Base-by-base conservation (phyloP, 2,113 vertebrate genomes). In the Engystomops pustulosus region DNA sequence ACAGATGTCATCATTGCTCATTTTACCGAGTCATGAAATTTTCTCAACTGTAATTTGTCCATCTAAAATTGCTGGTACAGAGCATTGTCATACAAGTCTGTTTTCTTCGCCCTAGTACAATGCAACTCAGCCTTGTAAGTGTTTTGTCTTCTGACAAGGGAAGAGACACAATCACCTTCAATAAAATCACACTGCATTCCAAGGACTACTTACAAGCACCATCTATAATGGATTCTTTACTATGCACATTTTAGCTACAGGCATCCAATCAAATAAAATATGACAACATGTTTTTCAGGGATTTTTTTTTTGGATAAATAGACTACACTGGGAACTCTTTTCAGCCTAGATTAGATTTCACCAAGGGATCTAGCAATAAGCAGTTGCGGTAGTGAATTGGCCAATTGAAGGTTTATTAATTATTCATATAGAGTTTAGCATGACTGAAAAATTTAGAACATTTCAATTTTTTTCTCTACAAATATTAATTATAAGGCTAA, bases 1-100 rank as follows among this genome's bases (percentile, higher is more conserved):
- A 98, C 97, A 99, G 98, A 99, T 99, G 98, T 99, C 98, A 99
- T 99, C 97, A 98, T 98, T 98, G 98, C 97, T 98, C 97, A 98
- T 99, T 99, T 99, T 98, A 98, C 96, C 95, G 95, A 97, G 95
- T 99, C 97, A 98, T 98, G 97, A 99, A 97, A 97, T 98, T 99
- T 97, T 95, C 94, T 94, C 93, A 92, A 94, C 93, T 91, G 93
- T 92, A 95, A 95, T 94, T 95, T 94, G 93, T 94, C 93, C 92
- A 90, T 94, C 93, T 94, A 94, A 94, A 95, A 94, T 92, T 93
- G 93, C 94, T 93, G 92, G 87, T 93, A 94, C 91, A 89, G 91
- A 93, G 88, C 91, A 93, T 92, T 94, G 96, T 95, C 95, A 94
- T 93, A 85, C 92, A 93, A 94, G 83, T 47, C 93, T 90, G 91